Base-by-base conservation (phyloP, 2,113 vertebrate species). In the Nerophis ophidion region DNA sequence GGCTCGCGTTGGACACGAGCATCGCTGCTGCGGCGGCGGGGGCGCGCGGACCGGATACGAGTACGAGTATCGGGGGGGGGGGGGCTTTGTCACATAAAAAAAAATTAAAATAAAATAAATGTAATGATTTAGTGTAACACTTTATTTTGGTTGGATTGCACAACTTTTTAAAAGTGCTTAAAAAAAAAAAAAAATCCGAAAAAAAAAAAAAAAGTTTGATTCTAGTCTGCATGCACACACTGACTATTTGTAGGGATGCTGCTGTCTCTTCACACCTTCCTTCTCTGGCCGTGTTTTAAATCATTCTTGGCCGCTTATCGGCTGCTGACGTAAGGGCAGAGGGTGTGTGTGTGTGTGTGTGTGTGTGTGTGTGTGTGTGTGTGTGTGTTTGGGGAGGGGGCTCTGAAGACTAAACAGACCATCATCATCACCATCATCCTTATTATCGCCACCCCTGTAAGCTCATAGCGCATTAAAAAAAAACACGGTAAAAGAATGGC, bases 1-100 rank as follows among this genome's bases (percentile, higher is more conserved):
- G 68, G 53, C 80, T 90, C 76, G 76, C 60, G 83, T 88, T 88
- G 66, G 82, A 84, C 60, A 81, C 65, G 54, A 87, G 72, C 90
- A 91, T 92, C 55, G 73, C 74, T 53, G 70, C 54, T 51, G 69
- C 44, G 52, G 68, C 61, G 72, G 57, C 66, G 66, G 50, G 67
- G 76, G 66, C 13, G 59, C 63, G 34, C 66, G 33, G 19, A 66
- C 3, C 56, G 38, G 57, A 40, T 8, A 15, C 61, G 79, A 80
- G 69, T 69, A 10, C 8, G 5, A 14, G 14, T 26, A 4, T 26
- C 26, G 26, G 26, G 26, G n/a, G n/a, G n/a, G n/a, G n/a, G n/a
- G n/a, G n/a, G 26, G 26, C 26, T 26, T 26, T 26, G 2, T 26
- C 26, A 26, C 1, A 36, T 12, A 8, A 47, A 47, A n/a, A 33